Evolutionary conservation across 2,797 vertebrate species (phyloP).

Genomic region (Lepidocolaptes lacrymiger): DNA sequence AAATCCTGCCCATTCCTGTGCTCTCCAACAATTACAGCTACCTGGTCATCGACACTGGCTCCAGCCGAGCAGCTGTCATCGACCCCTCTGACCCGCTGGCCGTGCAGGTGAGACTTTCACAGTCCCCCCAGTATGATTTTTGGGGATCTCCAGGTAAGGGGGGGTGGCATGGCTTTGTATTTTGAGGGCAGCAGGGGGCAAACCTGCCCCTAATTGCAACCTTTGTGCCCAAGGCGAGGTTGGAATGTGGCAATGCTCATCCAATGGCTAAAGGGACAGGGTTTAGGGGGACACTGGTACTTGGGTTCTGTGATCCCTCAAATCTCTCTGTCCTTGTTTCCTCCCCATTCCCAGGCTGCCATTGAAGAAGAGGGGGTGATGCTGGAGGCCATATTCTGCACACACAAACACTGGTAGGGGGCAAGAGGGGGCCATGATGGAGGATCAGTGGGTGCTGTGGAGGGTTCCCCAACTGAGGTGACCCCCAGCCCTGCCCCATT

Average conservation of each 20-base stretch:
- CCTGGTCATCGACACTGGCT: conserved; percentile 89
- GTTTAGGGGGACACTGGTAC: neutral
- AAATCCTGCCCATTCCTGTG: conserved; percentile 92
- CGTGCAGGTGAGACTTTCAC: conserved; percentile 84
- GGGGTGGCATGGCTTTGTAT: neutral
- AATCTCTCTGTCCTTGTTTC: neutral
- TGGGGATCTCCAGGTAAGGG: neutral
- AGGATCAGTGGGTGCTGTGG: neutral
- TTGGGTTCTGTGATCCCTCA: neutral
- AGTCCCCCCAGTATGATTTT: rapidly evolving
- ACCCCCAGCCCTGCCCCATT: neutral
- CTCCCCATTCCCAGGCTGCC: conserved; percentile 76
- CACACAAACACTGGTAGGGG: conserved; percentile 97
- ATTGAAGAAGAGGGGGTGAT: conserved; percentile 88
- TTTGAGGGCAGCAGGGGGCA: neutral
- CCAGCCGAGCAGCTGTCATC: conserved; percentile 84
- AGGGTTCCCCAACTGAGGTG: neutral
- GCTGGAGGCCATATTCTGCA: conserved; percentile 94
- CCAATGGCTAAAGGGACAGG: rapidly evolving
- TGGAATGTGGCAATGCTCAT: neutral
- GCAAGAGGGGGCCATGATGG: neutral
- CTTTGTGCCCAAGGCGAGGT: neutral
- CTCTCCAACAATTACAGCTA: conserved; percentile 98
- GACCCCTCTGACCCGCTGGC: conserved; percentile 92
- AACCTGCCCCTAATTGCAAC: neutral